Conservation (phyloP, 1,140 invertebrate species). For the Oppia nitens region DNA sequence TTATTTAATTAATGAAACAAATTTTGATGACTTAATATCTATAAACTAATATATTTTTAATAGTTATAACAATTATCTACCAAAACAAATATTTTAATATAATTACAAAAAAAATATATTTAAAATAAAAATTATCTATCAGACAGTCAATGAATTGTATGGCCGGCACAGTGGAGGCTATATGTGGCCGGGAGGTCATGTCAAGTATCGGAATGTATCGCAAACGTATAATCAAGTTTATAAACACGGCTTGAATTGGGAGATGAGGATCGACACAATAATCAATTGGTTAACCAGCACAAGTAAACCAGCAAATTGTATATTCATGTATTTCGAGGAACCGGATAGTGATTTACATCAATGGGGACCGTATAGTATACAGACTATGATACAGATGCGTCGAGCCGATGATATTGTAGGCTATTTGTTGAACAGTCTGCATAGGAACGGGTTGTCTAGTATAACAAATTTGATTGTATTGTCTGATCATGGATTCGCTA, state of each 20-base stretch:
- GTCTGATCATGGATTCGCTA: slow-evolving; percentile 24
- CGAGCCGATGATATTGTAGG: slow-evolving; percentile 19
- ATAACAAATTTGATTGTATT: slow-evolving; percentile 22
- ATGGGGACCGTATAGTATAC: slow-evolving; percentile 14
- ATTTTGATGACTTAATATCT: too few relatives aligned
- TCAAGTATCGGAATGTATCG: too few relatives aligned
- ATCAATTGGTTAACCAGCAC: slow-evolving; percentile 2
- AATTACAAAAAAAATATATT: too few relatives aligned
- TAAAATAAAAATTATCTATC: too few relatives aligned
- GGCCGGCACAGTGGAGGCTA: too few relatives aligned
- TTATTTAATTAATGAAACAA: too few relatives aligned
- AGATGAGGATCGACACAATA: neutral
- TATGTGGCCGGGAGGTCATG: too few relatives aligned
- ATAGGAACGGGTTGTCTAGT: slow-evolving; percentile 11
- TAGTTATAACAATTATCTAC: too few relatives aligned
- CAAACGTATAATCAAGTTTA: too few relatives aligned
- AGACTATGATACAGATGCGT: neutral
- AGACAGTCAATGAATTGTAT: too few relatives aligned
- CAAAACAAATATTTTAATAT: too few relatives aligned
- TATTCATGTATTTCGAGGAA: slow-evolving; percentile 21
- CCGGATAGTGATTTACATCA: slow-evolving; percentile 22
- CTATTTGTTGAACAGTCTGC: slow-evolving; percentile 19
- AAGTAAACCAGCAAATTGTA: slow-evolving; percentile 18
- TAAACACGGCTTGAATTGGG: slow-evolving; percentile 1
- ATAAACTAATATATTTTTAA: too few relatives aligned